Conservation (phyloP, 1,140 invertebrate genomes). For the Gerris buenoi region DNA sequence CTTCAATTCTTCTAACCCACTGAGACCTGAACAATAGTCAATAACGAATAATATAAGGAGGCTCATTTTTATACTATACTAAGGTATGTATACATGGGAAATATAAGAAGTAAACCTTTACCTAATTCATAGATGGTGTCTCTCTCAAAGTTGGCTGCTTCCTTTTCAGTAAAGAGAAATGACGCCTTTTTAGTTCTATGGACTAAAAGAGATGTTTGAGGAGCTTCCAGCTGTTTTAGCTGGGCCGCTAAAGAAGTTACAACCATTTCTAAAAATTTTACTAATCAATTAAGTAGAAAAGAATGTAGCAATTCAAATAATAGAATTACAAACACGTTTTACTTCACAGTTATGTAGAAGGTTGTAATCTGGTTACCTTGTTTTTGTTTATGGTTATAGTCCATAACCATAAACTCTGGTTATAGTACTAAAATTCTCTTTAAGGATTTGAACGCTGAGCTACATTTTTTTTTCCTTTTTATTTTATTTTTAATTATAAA, state of each 20-base stretch:
- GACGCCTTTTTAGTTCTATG: conserved; percentile 55
- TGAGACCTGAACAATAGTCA: conserved; percentile 34
- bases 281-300: too few species aligned
- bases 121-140: conserved; percentile 74
- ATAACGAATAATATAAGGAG: neutral
- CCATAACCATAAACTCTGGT: too few species aligned
- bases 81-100: neutral
- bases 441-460: too few species aligned
- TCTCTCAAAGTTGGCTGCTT: conserved; percentile 68
- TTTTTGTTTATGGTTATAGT: too few species aligned
- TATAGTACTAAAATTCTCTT: too few species aligned
- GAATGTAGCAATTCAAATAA: too few species aligned
- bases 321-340: too few species aligned
- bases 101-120: conserved; percentile 21
- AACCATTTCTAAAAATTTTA: conserved; percentile 20
- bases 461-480: too few species aligned
- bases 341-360: too few species aligned
- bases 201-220: conserved; percentile 54
- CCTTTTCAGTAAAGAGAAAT: conserved; percentile 72
- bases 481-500: too few species aligned
- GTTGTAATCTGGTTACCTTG: too few species aligned
- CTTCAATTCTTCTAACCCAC: conserved; percentile 67
- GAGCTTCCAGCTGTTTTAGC: conserved; percentile 58
- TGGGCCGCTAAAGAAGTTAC: conserved; percentile 67
- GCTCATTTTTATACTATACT: neutral